Base-by-base conservation (phyloP, 2,797 vertebrate genomes). In the Bradypodion ventrale region DNA sequence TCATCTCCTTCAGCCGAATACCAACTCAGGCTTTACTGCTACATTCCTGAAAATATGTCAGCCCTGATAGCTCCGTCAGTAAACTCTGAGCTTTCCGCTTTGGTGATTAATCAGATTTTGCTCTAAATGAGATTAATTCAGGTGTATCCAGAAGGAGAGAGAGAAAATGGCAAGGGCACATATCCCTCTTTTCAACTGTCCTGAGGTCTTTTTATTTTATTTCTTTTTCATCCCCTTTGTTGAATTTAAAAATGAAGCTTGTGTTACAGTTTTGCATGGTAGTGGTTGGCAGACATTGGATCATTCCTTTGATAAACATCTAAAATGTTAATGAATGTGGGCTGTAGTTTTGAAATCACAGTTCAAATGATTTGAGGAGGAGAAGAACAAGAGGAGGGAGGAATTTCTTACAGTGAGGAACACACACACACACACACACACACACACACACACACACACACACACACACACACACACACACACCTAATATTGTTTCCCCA, bases 261-360 rank as follows among this genome's bases (percentile, higher is more conserved):
- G 89, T 94, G 94, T 93, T 95, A 89, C 95, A 95, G 96, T 95
- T 94, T 95, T 88, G 84, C 90, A 91, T 95, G 94, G 94, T 94
- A 95, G 93, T 89, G 83, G 89, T 92, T 95, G 95, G 93, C 96
- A 95, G 94, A 95, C 92, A 92, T 92, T 93, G 93, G 93, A 94
- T 95, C 89, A 70, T 94, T 93, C 90, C 93, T 96, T 95, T 96
- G 96, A 96, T 96, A 96, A 96, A 95, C 95, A 96, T 96, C 95
- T 95, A 95, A 96, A 96, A 96, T 96, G 96, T 95, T 95, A 96
- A 96, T 96, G 93, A 95, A 88, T 85, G 88, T 90, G 90, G 89
- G 93, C 88, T 94, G 83, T 89, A 87, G 92, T 87, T 93, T 92
- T 92, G 87, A 95, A 95, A 93, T 81, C 90, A 91, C 85, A 91